Base-by-base conservation (phyloP, 2,888 invertebrate species). In the Julus scanicus region DNA sequence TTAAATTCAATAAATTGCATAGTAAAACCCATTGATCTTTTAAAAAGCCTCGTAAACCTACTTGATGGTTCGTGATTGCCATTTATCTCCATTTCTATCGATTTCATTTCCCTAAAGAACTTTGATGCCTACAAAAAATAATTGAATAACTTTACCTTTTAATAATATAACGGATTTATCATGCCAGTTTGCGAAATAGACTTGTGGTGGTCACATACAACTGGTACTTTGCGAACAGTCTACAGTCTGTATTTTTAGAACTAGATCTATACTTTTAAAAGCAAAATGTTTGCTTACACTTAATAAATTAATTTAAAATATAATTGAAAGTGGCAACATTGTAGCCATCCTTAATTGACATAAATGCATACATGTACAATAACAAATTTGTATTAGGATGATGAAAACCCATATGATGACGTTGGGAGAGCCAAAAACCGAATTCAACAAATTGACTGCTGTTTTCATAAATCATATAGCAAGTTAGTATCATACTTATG, bases 1-100 rank as follows among this genome's bases (percentile, higher is more conserved):
- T 71, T 71, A 71, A 71, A 71, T 71, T 71, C 71, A 71, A 71
- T 71, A 71, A 71, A 71, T 71, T 20, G 71, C 71, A 63, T 20
- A 71, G 71, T 71, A 71, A 71, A 71, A 71, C 71, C 20, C 71
- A 71, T 71, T 71, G 71, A 71, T 71, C 71, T 71, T 71, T 71
- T 71, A 71, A 29, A 53, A 71, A 71, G 71, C 71, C 71, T 71
- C 71, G 71, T 71, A 71, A 71, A 71, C 71, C 71, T 20, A 29
- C 20, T 71, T 71, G 71, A 71, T 71, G 71, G 71, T 71, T 71
- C 29, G n/a, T 20, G 37, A 80, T 29, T 9, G 13, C 2, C 80
- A 37, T 80, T 80, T 13, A 80, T 80, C 71, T 71, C 71, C 71
- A 80, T 37, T 37, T 37, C 80, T 37, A 80, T 80, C 37, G 80